Conservation (phyloP, 2,888 invertebrate species). For the Hyalella azteca region DNA sequence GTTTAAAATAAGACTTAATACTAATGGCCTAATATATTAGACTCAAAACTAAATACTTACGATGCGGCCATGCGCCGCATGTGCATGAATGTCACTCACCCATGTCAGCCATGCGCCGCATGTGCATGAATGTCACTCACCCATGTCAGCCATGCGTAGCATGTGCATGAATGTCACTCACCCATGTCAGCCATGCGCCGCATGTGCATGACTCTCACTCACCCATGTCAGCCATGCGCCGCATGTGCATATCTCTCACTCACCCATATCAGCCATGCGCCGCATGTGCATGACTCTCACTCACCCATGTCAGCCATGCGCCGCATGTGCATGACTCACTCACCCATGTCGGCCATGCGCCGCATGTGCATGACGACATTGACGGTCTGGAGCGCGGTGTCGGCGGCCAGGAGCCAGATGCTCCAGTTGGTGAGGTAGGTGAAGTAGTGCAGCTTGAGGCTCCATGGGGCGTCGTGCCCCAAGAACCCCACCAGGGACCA, state of each 20-base stretch:
- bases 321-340: slow-evolving; percentile 45
- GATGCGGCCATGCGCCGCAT: no score
- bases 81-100: not conserved
- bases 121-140: not conserved
- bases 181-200: no score
- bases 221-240: not conserved
- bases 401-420: slow-evolving; percentile 49
- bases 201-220: not conserved
- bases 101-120: no score
- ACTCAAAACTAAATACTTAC: no score
- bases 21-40: no score
- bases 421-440: slow-evolving; percentile 57
- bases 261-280: slow-evolving; percentile 40
- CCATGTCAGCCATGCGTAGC: no score
- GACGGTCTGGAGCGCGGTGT: slow-evolving; percentile 49
- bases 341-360: slow-evolving; percentile 53
- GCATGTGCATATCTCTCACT: not conserved
- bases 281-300: not conserved
- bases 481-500: slow-evolving; percentile 55
- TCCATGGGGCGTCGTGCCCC: slow-evolving; percentile 43
- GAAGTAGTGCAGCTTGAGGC: slow-evolving; percentile 45
- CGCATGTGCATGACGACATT: slow-evolving; percentile 52
- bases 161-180: not conserved
- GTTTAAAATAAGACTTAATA: no score
- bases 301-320: slow-evolving; percentile 54